Evolutionary conservation across 2,888 invertebrate species (phyloP).

Genomic region (Phalera bucephala): DNA sequence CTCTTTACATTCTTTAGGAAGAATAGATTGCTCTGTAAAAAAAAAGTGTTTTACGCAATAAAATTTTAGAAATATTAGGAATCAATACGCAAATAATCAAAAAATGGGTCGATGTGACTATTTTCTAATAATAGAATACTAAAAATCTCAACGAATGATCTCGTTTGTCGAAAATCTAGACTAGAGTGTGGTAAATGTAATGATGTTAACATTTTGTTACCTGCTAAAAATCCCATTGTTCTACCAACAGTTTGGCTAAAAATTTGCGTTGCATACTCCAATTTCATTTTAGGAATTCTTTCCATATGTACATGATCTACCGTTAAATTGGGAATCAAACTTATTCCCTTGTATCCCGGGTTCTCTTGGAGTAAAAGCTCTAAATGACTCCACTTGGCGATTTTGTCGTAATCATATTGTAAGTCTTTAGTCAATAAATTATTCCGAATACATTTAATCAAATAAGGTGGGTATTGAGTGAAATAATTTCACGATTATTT

Average conservation of each 20-base stretch:
- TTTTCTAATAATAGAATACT: too few species aligned
- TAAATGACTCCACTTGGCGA: background rate
- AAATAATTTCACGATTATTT: background rate
- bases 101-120: too few species aligned
- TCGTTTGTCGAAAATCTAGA: too few species aligned
- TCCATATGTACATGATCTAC: background rate
- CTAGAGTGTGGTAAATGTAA: too few species aligned
- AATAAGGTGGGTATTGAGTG: background rate
- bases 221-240: conserved; percentile 33
- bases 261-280: conserved; percentile 4
- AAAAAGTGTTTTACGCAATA: too few species aligned
- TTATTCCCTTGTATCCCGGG: background rate
- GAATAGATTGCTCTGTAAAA: conserved; percentile 12
- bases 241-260: conserved; percentile 19
- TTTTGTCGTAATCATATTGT: background rate
- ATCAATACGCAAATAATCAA: too few species aligned
- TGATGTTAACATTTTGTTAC: too few species aligned
- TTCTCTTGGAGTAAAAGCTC: background rate
- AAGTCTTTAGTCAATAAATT: background rate
- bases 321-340: background rate
- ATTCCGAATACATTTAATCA: background rate
- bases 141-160: too few species aligned
- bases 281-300: conserved; percentile 6
- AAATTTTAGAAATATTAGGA: too few species aligned
- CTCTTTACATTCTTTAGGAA: conserved; percentile 20